These are phyloP conservation scores for Brachionus koreanus DNA, from an alignment of 1,140 invertebrate species.

Conservation along the genomic window DNA sequence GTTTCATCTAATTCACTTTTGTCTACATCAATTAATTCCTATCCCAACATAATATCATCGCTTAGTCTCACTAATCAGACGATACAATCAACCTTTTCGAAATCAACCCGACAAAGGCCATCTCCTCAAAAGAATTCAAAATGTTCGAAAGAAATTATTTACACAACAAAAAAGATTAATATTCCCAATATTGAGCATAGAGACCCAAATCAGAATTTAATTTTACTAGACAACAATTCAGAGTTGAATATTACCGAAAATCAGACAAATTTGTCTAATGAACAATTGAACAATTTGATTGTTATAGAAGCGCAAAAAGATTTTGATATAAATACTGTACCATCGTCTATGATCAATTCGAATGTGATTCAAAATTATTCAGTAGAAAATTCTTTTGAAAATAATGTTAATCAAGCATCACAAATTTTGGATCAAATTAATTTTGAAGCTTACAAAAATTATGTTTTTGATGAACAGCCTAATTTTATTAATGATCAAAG, in stretches of 20 bases:
- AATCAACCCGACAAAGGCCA: background rate
- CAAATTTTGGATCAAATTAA: background rate
- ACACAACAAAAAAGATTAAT: slow-evolving; percentile 4
- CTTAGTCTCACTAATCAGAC: slow-evolving; percentile 16
- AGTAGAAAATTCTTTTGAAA: background rate
- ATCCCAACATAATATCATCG: slow-evolving; percentile 11
- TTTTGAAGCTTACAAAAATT: background rate
- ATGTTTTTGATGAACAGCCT: background rate
- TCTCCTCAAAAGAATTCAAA: background rate
- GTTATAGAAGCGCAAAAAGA: background rate
- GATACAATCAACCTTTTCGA: slow-evolving; percentile 3
- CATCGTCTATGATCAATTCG: background rate
- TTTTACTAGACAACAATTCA: background rate
- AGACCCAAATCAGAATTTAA: background rate
- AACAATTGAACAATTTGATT: background rate
- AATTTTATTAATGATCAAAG: slow-evolving; percentile 5
- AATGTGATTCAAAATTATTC: background rate
- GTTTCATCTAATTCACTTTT: background rate
- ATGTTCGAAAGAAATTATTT: slow-evolving; percentile 8
- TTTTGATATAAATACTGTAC: background rate
- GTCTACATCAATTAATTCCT: background rate
- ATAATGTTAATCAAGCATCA: background rate
- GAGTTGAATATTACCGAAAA: background rate
- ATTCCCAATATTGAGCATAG: background rate
- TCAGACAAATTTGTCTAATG: background rate